These are phyloP conservation scores for Atopsyche davidsoni DNA, from an alignment of 1,140 invertebrate genomes.

Conservation along the genomic window DNA sequence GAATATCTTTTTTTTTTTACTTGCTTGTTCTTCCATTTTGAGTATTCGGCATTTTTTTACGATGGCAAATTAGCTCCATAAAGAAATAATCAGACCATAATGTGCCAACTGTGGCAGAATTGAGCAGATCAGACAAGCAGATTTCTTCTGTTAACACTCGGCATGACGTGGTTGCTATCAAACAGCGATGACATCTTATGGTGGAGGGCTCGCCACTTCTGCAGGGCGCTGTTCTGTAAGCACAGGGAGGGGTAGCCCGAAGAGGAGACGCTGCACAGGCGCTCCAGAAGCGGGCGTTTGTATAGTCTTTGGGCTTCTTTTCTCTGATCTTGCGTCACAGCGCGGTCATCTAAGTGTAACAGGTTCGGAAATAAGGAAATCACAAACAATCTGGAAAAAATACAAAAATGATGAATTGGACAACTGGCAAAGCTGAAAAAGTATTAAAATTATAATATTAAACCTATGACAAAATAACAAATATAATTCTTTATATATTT, in stretches of 20 bases:
- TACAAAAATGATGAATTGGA: too few relatives aligned
- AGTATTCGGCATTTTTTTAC: too few relatives aligned
- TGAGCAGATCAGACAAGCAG: slow-evolving; percentile 11
- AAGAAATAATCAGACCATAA: too few relatives aligned
- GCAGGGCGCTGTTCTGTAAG: background rate
- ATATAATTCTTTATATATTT: too few relatives aligned
- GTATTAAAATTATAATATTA: too few relatives aligned
- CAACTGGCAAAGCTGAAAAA: too few relatives aligned
- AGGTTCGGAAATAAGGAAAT: slow-evolving; percentile 62
- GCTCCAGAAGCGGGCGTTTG: slow-evolving; percentile 52
- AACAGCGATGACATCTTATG: slow-evolving; percentile 17
- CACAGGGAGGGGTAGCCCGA: background rate
- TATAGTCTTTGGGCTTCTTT: slow-evolving; percentile 56
- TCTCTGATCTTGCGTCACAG: slow-evolving; percentile 55
- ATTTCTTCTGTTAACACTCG: slow-evolving; percentile 4
- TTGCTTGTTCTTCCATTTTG: too few relatives aligned
- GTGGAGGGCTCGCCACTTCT: slow-evolving; percentile 14
- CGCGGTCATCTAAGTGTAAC: slow-evolving; percentile 59
- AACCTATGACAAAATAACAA: too few relatives aligned
- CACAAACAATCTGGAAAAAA: slow-evolving; percentile 56
- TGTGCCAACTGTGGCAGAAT: too few relatives aligned
- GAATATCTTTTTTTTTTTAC: too few relatives aligned
- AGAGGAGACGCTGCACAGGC: slow-evolving; percentile 15
- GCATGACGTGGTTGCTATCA: background rate
- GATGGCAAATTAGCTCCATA: too few relatives aligned